Evolutionary conservation across 2,797 vertebrate genomes (phyloP), one percentile per base, ranked within the genome.

Genomic region (Enteromius radiatus): DNA sequence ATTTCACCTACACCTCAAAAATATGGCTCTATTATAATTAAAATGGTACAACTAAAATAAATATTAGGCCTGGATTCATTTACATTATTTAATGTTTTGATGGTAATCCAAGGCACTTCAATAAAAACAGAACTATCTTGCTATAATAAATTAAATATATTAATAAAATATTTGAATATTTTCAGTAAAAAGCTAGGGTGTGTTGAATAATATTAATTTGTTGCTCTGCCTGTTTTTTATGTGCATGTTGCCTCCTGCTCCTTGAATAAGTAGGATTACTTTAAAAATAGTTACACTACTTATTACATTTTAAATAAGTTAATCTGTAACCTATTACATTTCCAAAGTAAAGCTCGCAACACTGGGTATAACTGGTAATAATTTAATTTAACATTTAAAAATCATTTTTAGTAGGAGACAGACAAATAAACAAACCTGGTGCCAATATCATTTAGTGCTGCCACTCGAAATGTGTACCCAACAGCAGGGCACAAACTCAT

Each of bases 381-480:
- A 49, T 21, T 21, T 31, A 6, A 49, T 12, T 19, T 0, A 15
- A 74, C 3, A 21, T 47, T 1, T 21, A 8, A n/a, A 26, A 14
- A 19, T 45, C 1, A 15, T 64, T 28, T 77, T 8, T 43, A 28
- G 10, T 33, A 15, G 4, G 36, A 43, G 14, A 76, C 7, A 78
- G 52, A 28, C 6, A 82, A 76, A 36, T 47, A 19, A 56, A 78
- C 94, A 83, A 93, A 99, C 98, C 98, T 99, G 82, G 95, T 95
- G 91, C 98, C 98, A 0, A 98, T 92, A 90, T 99, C 97, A 12
- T 98, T 99, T 90, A 96, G 95, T 19, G 97, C 97, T 0, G 98
- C 97, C 88, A 99, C 92, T 78, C 97, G 94, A 94, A 99, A 99
- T 0, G 97, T 98, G 93, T 99, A 99, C 45, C 96, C 96, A 84